phyloP scores from a whole-genome alignment of 1,140 invertebrate genomes.

The Berghia stephanieae region DNA sequence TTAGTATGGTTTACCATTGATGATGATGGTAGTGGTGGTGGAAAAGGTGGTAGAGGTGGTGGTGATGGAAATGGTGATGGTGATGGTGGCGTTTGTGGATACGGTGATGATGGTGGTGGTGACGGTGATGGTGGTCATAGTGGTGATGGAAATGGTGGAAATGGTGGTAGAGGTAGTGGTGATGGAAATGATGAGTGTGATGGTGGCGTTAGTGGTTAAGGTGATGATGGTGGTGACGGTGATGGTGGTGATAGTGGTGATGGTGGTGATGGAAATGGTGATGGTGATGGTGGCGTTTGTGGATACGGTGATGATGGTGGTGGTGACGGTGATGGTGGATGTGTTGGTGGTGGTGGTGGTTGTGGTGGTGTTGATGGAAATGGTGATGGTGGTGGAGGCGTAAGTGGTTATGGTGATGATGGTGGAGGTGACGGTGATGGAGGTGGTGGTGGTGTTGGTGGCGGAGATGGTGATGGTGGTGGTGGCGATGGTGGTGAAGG shows the following conservation, averaged over 20 bases:
- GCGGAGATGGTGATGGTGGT: too few species aligned
- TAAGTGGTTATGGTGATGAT: too few species aligned
- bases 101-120: not conserved
- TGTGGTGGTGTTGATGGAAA: too few species aligned
- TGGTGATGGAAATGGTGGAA: constrained; percentile 2
- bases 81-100: not conserved
- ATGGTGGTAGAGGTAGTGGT: not conserved
- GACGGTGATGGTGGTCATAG: not conserved
- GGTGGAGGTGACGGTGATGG: too few species aligned
- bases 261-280: not conserved
- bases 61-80: not conserved
- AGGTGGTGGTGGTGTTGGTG: too few species aligned
- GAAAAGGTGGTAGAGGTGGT: not conserved
- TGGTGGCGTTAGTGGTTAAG: not conserved
- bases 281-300: too few species aligned
- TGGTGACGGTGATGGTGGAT: too few species aligned
- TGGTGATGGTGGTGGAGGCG: too few species aligned
- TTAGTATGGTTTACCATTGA: too few species aligned
- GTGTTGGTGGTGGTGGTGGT: too few species aligned
- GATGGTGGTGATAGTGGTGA: not conserved
- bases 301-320: too few species aligned
- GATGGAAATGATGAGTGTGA: not conserved
- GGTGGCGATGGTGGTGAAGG: too few species aligned
- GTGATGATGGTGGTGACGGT: not conserved
- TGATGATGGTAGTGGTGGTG: not conserved